Base-by-base conservation (phyloP, 2,113 vertebrate genomes). In the Oostethus manadensis region DNA sequence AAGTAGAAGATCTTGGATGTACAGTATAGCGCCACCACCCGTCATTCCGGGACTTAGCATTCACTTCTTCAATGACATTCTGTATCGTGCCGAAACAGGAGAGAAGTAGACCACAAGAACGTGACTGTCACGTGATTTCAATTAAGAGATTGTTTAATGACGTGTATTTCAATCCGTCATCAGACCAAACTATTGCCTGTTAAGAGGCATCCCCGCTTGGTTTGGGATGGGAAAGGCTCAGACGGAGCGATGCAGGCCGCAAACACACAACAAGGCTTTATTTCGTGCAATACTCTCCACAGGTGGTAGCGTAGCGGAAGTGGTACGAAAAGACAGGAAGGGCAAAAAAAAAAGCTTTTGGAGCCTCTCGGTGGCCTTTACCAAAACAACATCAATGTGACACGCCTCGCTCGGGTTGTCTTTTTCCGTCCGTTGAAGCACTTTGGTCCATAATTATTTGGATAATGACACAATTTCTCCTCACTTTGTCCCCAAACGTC, bases 361-460 rank as follows among this genome's bases (percentile, higher is more conserved):
- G 70, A 69, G 80, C 71, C 69, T 79, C 75, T 84, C 84, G 82
- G 88, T 90, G 87, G 87, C 88, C 87, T 90, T 88, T 88, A 77
- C 38, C 56, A 81, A 77, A 82, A 84, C 67, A 72, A 77, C 58
- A 77, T 15, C 51, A 80, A 74, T 49, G n/a, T 56, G 73, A 82
- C 60, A 63, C 66, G 74, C 75, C 78, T 81, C 50, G 5, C 68
- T 71, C 56, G 75, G 29, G 18, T 35, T 1, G 16, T 35, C 6
- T 16, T 53, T 16, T 53, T n/a, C 38, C 10, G 7, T 10, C 40
- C 33, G 11, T 40, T 55, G 11, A 14, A 38, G 6, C 29, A 21
- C 10, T 20, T 40, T 38, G n/a, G 5, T 40, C 26, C 53, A 40
- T 21, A 40, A 40, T 21, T 18, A 55, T 29, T n/a, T 9, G 50